Evolutionary conservation across 2,797 vertebrate genomes (phyloP).

Genomic region (Spheniscus humboldti): DNA sequence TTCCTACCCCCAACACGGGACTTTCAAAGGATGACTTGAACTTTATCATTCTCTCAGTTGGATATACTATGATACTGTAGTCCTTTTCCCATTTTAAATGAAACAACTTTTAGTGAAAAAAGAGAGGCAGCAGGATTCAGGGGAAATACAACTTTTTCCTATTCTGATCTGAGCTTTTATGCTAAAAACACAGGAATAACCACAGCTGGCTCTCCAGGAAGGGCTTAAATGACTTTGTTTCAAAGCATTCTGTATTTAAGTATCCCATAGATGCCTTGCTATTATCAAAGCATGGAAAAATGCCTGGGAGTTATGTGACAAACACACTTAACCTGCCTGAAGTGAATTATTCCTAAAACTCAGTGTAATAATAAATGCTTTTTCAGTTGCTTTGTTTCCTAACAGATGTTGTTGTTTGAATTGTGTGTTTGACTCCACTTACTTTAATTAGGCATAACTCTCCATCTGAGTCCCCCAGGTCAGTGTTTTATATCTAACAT

Average conservation of each 20-base stretch:
- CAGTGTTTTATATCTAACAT: constrained; percentile 4
- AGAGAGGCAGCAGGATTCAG: background rate
- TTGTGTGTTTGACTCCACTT: background rate
- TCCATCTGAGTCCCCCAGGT: constrained; percentile 6
- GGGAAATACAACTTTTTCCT: background rate
- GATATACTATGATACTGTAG: background rate
- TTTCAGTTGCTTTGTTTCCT: constrained; percentile 11
- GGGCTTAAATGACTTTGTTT: background rate
- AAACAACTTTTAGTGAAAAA: background rate
- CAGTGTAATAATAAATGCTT: background rate
- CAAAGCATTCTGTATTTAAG: background rate
- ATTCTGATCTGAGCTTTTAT: background rate
- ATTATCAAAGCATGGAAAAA: constrained; percentile 17
- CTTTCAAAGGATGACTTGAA: background rate
- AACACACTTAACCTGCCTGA: constrained; percentile 23
- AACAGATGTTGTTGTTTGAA: constrained; percentile 20
- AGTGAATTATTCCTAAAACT: constrained; percentile 7
- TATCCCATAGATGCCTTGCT: background rate
- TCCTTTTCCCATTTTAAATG: background rate
- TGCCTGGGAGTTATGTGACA: background rate
- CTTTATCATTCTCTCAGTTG: background rate
- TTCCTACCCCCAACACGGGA: background rate
- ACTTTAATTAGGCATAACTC: constrained; percentile 20
- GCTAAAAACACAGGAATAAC: background rate
- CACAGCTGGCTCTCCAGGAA: background rate